Evolutionary conservation across 2,797 vertebrate genomes (phyloP).

Genomic region (Setipinna tenuifilis): DNA sequence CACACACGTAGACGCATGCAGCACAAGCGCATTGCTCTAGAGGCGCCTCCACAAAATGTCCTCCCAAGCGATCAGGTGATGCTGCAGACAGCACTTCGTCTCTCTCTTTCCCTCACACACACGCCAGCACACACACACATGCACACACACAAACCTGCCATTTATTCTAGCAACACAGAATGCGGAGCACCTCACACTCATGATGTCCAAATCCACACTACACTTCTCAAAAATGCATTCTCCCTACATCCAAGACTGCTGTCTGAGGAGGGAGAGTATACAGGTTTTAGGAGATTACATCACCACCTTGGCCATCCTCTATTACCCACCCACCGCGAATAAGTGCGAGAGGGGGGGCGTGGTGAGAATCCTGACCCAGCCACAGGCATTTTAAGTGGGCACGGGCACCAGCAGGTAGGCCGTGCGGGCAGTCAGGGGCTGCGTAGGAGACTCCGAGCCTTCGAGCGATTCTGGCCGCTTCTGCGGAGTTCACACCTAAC

Average conservation of each 20-base stretch:
- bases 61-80: conserved; percentile 57
- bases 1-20: conserved; percentile 46
- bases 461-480: conserved; percentile 8
- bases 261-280: neutral
- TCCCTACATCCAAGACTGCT: neutral
- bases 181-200: neutral
- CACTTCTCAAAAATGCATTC: neutral
- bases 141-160: neutral
- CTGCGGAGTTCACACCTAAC: neutral
- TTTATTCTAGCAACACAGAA: neutral
- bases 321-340: neutral
- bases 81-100: conserved; percentile 45
- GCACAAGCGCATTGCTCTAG: conserved; percentile 42
- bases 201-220: neutral
- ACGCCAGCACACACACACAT: neutral
- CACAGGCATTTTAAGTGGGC: neutral
- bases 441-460: neutral
- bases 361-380: neutral
- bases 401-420: neutral
- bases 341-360: neutral
- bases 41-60: conserved; percentile 70
- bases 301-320: neutral
- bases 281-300: neutral
- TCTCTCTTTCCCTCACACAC: neutral
- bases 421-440: neutral